Base-by-base conservation (phyloP, 1,140 invertebrate genomes). In the Macrosteles quadrilineatus region DNA sequence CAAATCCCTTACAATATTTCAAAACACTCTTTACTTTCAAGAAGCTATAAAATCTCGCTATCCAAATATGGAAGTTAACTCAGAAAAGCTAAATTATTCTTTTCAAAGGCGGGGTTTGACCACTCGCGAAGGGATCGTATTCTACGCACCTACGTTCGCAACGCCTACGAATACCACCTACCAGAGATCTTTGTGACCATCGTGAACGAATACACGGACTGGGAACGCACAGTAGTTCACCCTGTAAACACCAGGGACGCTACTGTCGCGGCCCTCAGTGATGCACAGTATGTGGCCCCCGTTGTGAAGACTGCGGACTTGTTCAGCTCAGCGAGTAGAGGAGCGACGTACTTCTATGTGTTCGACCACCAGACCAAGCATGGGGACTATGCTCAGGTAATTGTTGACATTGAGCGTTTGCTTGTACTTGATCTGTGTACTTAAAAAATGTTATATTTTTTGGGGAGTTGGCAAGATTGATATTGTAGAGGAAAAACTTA, bases 191-290 rank as follows among this genome's bases (percentile, higher is more conserved):
- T 96, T 81, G 95, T 96, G 76, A 97, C 97, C 45, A 81, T 95
- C 27, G 91, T 97, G 43, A 98, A 98, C 78, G 95, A 98, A 76
- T 99, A 99, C 78, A 97, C 94, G 14, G 94, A 98, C 79, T 98
- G 96, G 96, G 94, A 96, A 78, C 84, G 91, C 79, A 94, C 94
- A 1, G 90, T 92, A 1, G 88, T 94, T 78, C 93, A 97, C 83
- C 94, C 95, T 27, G 90, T 95, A 55, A 93, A 94, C 75, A 94
- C 95, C 0, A 84, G 96, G 32, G 95, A 98, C 77, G 92, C 94
- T 31, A 93, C 96, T 0, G 89, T 98, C 4, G 89, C 94, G 21
- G 93, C 96, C 1, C 80, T 99, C 0, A 94, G 94, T 63, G 97
- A 99, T 78, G 96, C 92, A 0, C 90, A 95, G 75, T 93, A 91